Base-by-base conservation (phyloP, 2,888 invertebrate genomes). In the Drosophila paramelanica region DNA sequence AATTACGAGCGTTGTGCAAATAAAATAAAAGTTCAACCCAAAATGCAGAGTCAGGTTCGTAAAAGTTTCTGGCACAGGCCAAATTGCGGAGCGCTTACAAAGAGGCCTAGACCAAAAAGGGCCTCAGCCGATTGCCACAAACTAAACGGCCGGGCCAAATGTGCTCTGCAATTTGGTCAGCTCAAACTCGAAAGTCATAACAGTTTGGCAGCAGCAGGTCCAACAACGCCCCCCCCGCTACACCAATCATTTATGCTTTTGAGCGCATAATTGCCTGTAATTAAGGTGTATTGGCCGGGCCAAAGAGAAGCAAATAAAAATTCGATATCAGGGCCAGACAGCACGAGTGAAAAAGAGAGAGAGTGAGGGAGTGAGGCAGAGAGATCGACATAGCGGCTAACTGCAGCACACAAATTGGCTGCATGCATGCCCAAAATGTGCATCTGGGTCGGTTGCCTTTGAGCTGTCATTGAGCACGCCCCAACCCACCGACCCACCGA, bases 201-300 rank as follows among this genome's bases (percentile, higher is more conserved):
- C 75, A 72, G 69, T 84, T 87, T 73, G 81, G 78, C 74, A 64
- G 39, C 17, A 36, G 33, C 43, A 42, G 42, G 23, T 41, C 41
- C 17, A 7, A 6, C 10, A 4, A 2, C 41, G 17, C 17, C 17
- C 41, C 13, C 11, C 10, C n/a, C 13, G 14, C 70, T 88, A 36
- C 36, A 13, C 36, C 36, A 11, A 89, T 84, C 81, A 89, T 75
- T 89, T 84, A 84, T 84, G 83, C 83, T 84, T 84, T 84, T 84
- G 85, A 89, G 82, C 85, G 67, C 88, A 89, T 87, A 84, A 87
- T 87, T 89, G 89, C 76, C 81, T 73, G 85, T 84, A 89, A 84
- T 84, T 89, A 84, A 89, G 89, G 83, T 75, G 82, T 80, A 86
- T 88, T 79, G 79, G 58, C 58, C 72, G 25, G 56, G 67, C 58